A percentile compares a stretch with the other conserved stretches of the same genome.
phyloP scores from a whole-genome alignment of 2,797 vertebrate species.

The Xerus rutilus region DNA sequence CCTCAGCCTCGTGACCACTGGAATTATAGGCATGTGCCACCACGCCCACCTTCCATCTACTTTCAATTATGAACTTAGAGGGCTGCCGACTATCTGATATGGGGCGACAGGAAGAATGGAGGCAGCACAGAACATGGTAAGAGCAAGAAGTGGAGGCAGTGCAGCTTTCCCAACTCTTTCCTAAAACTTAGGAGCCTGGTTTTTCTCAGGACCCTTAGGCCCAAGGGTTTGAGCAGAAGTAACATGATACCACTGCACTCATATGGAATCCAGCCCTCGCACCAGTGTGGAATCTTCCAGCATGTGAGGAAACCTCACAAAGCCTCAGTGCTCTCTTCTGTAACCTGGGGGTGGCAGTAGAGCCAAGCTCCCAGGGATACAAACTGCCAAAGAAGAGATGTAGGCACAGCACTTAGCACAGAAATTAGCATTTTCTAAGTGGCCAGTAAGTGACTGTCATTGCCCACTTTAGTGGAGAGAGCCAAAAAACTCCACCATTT shows the following conservation, averaged over 20 bases:
- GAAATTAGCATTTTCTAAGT: background rate
- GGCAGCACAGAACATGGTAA: accelerated
- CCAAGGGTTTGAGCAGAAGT: background rate
- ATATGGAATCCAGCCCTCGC: accelerated
- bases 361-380: background rate
- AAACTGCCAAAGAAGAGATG: background rate
- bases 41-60: too few relatives aligned
- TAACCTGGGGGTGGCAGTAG: background rate
- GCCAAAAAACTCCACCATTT: background rate
- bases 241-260: too few relatives aligned
- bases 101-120: background rate
- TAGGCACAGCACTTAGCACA: background rate
- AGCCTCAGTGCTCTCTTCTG: background rate
- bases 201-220: background rate
- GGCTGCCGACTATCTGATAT: accelerated
- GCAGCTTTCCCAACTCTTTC: background rate
- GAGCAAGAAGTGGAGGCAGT: accelerated
- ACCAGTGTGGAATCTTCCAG: background rate
- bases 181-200: background rate
- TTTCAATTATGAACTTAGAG: background rate
- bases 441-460: background rate
- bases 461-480: background rate
- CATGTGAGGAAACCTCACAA: background rate
- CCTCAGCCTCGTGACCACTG: too few relatives aligned
- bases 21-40: too few relatives aligned